phyloP scores from a whole-genome alignment of 92 coral and sea anemone species.

The Actinostola sp. region DNA sequence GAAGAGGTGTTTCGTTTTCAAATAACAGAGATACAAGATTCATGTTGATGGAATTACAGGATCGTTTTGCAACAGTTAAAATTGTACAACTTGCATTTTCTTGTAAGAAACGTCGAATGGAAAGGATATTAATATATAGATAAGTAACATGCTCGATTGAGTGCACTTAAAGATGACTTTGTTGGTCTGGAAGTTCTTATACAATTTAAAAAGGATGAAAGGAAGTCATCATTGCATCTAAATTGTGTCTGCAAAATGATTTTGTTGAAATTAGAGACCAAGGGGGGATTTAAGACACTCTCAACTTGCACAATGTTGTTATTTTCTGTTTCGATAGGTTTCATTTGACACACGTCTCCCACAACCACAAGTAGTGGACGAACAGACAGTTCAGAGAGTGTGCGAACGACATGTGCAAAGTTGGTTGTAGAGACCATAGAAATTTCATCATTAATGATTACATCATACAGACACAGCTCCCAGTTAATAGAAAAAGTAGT shows the following conservation, averaged over 20 bases:
- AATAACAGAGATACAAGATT: not conserved
- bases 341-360: conserved; percentile 18
- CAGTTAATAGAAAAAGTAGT: too few relatives aligned
- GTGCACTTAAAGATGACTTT: not conserved
- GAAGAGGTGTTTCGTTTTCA: not conserved
- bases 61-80: conserved; percentile 5
- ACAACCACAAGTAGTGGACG: too few relatives aligned
- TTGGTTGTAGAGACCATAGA: too few relatives aligned
- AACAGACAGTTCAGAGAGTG: too few relatives aligned
- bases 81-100: not conserved
- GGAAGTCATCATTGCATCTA: not conserved
- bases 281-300: not conserved
- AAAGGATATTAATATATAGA: not conserved
- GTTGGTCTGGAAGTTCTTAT: not conserved
- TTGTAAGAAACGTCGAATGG: not conserved
- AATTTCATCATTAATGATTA: too few relatives aligned
- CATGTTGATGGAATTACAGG: not conserved
- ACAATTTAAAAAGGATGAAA: not conserved
- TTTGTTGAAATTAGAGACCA: not conserved
- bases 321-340: conserved; percentile 11
- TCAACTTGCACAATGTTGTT: not conserved
- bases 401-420: too few relatives aligned
- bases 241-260: not conserved
- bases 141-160: not conserved
- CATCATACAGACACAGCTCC: too few relatives aligned